Percentiles rank a stretch among this genome's conserved stretches.
Evolutionary conservation across 2,888 invertebrate species (phyloP).

Genomic region (Empis stercorea): DNA sequence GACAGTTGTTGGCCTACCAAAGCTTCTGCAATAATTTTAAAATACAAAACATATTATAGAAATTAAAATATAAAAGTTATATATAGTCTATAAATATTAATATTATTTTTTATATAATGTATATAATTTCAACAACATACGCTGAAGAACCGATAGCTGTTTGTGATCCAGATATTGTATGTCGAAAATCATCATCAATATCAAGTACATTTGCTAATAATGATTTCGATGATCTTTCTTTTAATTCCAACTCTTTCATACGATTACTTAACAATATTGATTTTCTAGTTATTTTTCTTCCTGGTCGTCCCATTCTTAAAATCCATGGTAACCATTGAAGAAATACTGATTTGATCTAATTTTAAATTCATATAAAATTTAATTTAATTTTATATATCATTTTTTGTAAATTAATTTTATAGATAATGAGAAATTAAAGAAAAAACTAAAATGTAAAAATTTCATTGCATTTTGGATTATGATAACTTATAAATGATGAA

Average conservation of each 20-base stretch:
- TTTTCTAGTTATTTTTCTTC: slow-evolving; percentile 84
- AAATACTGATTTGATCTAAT: slow-evolving; percentile 84
- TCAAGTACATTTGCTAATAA: slow-evolving; percentile 89
- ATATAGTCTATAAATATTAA: background rate
- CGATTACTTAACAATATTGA: slow-evolving; percentile 80
- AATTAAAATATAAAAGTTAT: background rate
- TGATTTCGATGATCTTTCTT: slow-evolving; percentile 88
- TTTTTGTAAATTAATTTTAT: background rate
- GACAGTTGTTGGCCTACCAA: slow-evolving; percentile 66
- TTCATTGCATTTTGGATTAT: background rate
- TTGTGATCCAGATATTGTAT: slow-evolving; percentile 44
- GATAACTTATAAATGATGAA: too few relatives aligned
- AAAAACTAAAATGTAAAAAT: too few relatives aligned
- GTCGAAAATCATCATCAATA: slow-evolving; percentile 89
- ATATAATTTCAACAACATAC: too few relatives aligned
- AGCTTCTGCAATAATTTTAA: slow-evolving; percentile 35
- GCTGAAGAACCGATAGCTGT: slow-evolving; percentile 52
- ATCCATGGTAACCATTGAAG: slow-evolving; percentile 97
- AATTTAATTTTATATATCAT: background rate
- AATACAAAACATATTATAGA: background rate
- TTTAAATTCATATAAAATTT: background rate
- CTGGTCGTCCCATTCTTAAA: slow-evolving; percentile 89
- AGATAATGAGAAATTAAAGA: too few relatives aligned
- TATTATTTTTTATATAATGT: too few relatives aligned
- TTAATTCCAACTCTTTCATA: slow-evolving; percentile 85